Evolutionary conservation across 2,113 vertebrate genomes (phyloP).

Genomic region (Puma concolor): DNA sequence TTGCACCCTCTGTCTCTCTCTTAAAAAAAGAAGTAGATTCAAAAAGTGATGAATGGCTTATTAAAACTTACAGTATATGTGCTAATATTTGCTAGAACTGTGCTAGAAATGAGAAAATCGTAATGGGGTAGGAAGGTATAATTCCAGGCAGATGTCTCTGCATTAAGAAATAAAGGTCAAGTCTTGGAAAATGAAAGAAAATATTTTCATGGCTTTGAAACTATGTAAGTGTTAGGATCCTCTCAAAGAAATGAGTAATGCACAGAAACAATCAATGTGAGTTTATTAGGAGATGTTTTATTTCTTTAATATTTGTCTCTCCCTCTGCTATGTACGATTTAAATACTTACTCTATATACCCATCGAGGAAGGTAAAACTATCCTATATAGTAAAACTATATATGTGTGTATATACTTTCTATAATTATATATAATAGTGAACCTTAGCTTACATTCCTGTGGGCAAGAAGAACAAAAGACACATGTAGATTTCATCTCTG

Average conservation of each 20-base stretch:
- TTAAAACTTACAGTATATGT: neutral
- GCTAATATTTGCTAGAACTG: neutral
- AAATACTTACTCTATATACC: neutral
- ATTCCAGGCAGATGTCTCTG: neutral
- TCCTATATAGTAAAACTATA: neutral
- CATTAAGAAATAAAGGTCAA: conserved; percentile 52
- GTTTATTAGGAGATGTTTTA: neutral
- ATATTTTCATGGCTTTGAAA: conserved; percentile 7
- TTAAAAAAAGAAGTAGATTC: neutral
- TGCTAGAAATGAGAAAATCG: conserved; percentile 19
- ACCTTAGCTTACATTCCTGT: neutral
- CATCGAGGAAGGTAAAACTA: neutral
- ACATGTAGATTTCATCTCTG: neutral
- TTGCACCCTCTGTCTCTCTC: too few relatives aligned
- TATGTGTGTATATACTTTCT: neutral
- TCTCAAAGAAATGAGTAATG: conserved; percentile 12
- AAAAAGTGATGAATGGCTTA: neutral
- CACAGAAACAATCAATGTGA: neutral
- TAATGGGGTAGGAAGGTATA: neutral
- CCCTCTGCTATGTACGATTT: neutral
- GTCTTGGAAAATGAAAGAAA: conserved; percentile 5
- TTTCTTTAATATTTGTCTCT: neutral
- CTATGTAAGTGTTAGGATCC: neutral
- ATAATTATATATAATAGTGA: neutral
- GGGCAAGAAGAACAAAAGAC: conserved; percentile 18